Conservation (phyloP, 2,888 invertebrate species). For the Balanococcus diminutus region DNA sequence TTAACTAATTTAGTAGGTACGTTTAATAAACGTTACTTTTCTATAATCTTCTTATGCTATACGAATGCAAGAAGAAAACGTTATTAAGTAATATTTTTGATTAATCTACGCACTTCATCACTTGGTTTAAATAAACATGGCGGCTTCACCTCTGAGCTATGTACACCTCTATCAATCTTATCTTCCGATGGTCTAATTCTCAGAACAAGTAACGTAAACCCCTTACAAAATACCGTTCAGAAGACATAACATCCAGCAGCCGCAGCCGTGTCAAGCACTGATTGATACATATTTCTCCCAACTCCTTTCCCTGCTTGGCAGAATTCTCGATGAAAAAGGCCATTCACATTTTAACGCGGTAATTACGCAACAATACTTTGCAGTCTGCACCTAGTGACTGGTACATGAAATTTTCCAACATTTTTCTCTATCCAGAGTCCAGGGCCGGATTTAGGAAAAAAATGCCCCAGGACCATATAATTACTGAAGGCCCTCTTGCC, state of each 20-base stretch:
- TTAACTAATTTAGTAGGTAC: too few relatives aligned
- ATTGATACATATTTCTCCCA: background rate
- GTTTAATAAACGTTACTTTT: background rate
- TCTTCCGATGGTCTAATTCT: background rate
- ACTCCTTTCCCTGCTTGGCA: background rate
- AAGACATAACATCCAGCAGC: background rate
- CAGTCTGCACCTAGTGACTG: too few relatives aligned
- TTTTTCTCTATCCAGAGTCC: background rate
- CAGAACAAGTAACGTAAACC: background rate
- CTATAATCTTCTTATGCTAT: background rate
- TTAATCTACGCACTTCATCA: slow-evolving; percentile 10
- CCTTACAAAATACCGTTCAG: background rate
- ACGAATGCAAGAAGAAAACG: background rate
- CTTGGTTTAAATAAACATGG: slow-evolving; percentile 6
- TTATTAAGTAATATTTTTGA: background rate
- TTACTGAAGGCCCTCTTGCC: too few relatives aligned
- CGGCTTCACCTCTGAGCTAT: background rate
- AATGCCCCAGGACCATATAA: too few relatives aligned
- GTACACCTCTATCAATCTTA: slow-evolving; percentile 22
- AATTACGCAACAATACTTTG: background rate
- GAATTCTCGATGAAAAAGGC: background rate
- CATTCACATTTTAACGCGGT: background rate
- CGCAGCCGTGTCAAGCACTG: background rate
- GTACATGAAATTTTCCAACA: background rate
- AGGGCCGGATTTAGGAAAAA: too few relatives aligned